Conservation (phyloP, 2,113 vertebrate species). For the Prolemur simus region DNA sequence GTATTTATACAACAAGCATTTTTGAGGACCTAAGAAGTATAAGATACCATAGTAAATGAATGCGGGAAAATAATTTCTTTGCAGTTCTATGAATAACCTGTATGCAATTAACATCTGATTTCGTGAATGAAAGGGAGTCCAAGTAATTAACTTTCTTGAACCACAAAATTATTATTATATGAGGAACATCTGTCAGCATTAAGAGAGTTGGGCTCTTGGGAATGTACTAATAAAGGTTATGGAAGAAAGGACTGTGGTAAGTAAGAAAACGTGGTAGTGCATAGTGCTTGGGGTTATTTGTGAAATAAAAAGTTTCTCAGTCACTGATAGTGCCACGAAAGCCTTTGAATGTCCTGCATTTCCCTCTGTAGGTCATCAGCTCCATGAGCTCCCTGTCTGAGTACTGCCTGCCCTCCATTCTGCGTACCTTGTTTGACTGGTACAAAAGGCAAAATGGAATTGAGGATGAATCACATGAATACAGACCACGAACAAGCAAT, state of each 20-base stretch:
- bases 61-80: not conserved
- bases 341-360: not conserved
- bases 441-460: constrained; percentile 99
- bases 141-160: constrained; percentile 40
- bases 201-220: not conserved
- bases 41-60: not conserved
- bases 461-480: constrained; percentile 98
- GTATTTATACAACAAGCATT: not conserved
- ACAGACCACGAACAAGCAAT: constrained; percentile 96
- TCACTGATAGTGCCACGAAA: not conserved
- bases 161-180: not conserved
- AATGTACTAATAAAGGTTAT: not conserved
- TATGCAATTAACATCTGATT: constrained; percentile 14
- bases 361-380: constrained; percentile 91
- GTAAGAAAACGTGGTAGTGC: not conserved
- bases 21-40: not conserved
- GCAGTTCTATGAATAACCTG: not conserved
- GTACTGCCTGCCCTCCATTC: constrained; percentile 97
- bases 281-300: not conserved
- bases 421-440: constrained; percentile 98
- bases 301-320: not conserved
- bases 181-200: not conserved
- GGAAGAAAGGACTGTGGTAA: not conserved
- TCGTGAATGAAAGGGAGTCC: constrained; percentile 3
- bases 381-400: constrained; percentile 98